Evolutionary conservation across 1,140 invertebrate genomes (phyloP).

Genomic region (Ips typographus): DNA sequence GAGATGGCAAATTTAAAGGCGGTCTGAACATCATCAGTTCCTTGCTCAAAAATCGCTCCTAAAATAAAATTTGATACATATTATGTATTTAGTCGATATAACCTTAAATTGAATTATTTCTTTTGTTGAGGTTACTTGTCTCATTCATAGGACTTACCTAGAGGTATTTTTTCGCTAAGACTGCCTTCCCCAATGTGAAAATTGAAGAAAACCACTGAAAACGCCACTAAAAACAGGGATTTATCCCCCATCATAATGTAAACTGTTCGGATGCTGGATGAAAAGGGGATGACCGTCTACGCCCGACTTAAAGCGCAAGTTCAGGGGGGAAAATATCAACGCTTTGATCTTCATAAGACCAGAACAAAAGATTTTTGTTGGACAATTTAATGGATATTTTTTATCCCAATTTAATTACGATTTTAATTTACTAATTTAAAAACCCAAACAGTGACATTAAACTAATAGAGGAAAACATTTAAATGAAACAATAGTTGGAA

Average conservation of each 20-base stretch:
- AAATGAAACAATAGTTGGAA: too few species aligned
- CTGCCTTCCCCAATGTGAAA: conserved; percentile 17
- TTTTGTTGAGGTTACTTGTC: too few species aligned
- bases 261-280: conserved; percentile 34
- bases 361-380: too few species aligned
- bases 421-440: too few species aligned
- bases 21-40: conserved; percentile 83
- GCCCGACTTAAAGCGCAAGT: conserved; percentile 42
- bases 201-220: conserved; percentile 13
- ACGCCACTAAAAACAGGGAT: conserved; percentile 16
- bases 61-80: conserved; percentile 40
- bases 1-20: conserved; percentile 85
- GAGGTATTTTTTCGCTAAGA: conserved; percentile 49
- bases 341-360: too few species aligned
- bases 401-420: too few species aligned
- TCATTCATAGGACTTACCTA: conserved; percentile 41
- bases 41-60: conserved; percentile 89
- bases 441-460: too few species aligned
- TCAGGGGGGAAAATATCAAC: neutral
- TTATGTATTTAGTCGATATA: conserved; percentile 2
- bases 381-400: too few species aligned
- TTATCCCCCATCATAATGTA: conserved; percentile 28
- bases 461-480: too few species aligned
- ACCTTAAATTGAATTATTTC: conserved; percentile 22
- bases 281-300: conserved; percentile 29